Percentiles rank a stretch among this genome's conserved stretches.
Conservation (phyloP, 2,797 vertebrate genomes). For the Myotis planiceps region DNA sequence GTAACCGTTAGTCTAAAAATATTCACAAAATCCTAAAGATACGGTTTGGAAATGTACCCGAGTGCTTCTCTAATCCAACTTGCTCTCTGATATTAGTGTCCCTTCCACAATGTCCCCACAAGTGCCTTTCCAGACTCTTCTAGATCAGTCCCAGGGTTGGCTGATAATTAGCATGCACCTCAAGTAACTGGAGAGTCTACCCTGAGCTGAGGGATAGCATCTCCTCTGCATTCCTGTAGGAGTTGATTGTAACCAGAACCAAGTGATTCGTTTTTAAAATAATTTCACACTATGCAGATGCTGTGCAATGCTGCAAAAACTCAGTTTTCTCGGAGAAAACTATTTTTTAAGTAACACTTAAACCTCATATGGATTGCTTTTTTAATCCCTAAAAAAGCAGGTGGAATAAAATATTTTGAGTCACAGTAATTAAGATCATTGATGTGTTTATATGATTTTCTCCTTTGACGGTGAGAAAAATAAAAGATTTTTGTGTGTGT, state of each 20-base stretch:
- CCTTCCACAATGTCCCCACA: background rate
- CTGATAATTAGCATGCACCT: constrained; percentile 13
- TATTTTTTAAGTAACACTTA: background rate
- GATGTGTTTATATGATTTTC: background rate
- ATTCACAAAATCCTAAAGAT: background rate
- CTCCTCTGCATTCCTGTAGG: background rate
- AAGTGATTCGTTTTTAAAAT: background rate
- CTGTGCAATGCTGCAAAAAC: background rate
- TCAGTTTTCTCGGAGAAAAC: background rate
- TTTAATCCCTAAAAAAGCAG: background rate
- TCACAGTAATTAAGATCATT: background rate
- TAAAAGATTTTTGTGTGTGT: background rate
- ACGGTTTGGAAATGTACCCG: background rate
- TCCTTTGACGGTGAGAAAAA: background rate
- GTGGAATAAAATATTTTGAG: background rate
- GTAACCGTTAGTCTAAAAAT: background rate
- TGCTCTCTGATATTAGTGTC: background rate
- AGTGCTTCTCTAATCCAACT: background rate
- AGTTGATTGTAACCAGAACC: background rate
- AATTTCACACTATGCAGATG: background rate
- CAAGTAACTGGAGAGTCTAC: background rate
- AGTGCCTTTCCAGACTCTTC: background rate
- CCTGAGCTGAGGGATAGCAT: background rate
- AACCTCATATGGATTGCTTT: background rate
- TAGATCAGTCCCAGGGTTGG: background rate